These are phyloP conservation scores for Ditylenchus weischeri DNA, from an alignment of 2,888 invertebrate genomes.

Conservation along the genomic window DNA sequence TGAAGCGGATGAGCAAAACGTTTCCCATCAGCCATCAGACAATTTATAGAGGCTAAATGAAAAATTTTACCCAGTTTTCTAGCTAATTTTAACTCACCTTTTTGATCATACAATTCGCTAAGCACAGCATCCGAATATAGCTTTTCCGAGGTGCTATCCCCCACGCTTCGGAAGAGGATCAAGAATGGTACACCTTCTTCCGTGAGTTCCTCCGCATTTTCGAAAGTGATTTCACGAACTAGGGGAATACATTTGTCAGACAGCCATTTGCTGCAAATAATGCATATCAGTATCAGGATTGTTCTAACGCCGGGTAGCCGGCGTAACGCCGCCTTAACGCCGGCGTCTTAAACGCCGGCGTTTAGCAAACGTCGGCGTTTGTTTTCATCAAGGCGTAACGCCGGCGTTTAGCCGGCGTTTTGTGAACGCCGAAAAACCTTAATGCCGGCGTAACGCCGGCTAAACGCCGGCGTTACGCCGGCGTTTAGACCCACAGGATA, in stretches of 20 bases:
- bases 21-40: conserved; percentile 90
- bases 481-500: no score
- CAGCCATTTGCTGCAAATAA: conserved; percentile 76
- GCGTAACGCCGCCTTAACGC: no score
- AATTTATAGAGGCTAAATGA: conserved; percentile 80
- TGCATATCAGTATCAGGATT: no score
- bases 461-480: no score
- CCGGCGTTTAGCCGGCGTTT: no score
- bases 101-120: conserved; percentile 76
- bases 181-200: conserved; percentile 91
- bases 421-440: no score
- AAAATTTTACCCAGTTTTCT: not conserved
- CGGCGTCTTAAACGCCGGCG: no score
- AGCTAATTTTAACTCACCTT: conserved; percentile 69
- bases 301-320: no score
- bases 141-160: conserved; percentile 80
- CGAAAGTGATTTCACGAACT: conserved; percentile 96
- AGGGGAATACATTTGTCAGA: conserved; percentile 92
- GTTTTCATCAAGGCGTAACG: no score
- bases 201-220: conserved; percentile 79
- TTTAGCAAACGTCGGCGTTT: no score
- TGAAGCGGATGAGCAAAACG: conserved; percentile 95
- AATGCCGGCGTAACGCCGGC: no score
- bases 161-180: conserved; percentile 85
- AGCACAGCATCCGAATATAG: conserved; percentile 78